Base-by-base conservation (phyloP, 1,140 invertebrate species). In the Philopotamus ludificatus region DNA sequence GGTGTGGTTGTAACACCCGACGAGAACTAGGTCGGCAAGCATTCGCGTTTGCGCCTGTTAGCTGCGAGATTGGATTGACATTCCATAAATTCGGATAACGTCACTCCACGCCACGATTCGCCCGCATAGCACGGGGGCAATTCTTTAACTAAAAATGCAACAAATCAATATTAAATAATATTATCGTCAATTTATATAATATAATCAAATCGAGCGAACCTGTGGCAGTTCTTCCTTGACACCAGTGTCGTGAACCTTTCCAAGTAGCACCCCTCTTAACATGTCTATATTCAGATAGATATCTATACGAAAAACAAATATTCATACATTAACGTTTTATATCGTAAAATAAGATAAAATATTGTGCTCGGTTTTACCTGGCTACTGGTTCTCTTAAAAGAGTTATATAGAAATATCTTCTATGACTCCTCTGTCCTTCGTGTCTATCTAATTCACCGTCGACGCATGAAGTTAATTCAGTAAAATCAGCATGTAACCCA, bases 211-310 rank as follows among this genome's bases (percentile, higher is more conserved):
- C 2, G 1, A 55, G 41, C 28, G 2, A 70, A 82, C 89, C 89
- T 59, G 83, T 89, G 16, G 94, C 92, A 25, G 86, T 83, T 41
- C 89, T 81, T 1, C 95, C 95, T 70, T 89, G 86, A 76, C 95
- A 97, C 83, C 88, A 90, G 76, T 97, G 93, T 9, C 91, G 81
- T 18, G 94, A 89, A 44, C 87, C 87, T 76, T 87, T 89, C 97
- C 97, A 99, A n/a, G 96, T 99, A 49, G 96, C 97, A 26, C 97
- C 97, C 23, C 97, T 85, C 74, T 95, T 90, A 26, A 99, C 97
- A 80, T 99, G 97, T 47, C 89, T 85, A 78, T 93, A 98, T 79
- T 98, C 95, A 64, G 93, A 95, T 67, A 98, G 79, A 79, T 94
- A 98, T 70, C 95, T 86, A 73, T 39, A 39, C n/a, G 34, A 39